A percentile compares a stretch with the other conserved stretches of the same genome.
phyloP scores from a whole-genome alignment of 2,797 vertebrate genomes.

The Coluber constrictor region DNA sequence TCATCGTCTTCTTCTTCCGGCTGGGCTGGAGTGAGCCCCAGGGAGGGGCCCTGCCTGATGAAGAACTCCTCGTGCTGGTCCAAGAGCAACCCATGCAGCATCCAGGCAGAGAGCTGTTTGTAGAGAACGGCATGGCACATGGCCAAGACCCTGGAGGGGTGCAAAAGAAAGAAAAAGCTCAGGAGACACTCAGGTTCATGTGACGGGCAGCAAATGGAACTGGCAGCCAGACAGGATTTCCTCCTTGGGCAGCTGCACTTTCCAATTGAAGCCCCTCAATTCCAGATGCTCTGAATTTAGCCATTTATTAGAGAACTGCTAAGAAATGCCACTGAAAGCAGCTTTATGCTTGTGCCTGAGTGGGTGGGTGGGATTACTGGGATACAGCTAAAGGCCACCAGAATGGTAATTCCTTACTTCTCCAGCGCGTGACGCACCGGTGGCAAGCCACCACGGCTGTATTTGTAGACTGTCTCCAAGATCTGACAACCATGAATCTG shows the following conservation, averaged over 20 bases:
- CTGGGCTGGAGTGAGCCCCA: conserved; percentile 79
- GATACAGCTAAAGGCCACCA: not conserved
- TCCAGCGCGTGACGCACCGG: conserved; percentile 93
- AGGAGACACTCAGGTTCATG: not conserved
- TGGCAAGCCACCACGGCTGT: conserved; percentile 94
- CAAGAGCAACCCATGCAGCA: conserved; percentile 92
- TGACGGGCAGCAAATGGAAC: not conserved
- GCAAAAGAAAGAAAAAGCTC: not conserved
- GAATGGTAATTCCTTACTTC: conserved; percentile 77
- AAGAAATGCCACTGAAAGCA: not conserved
- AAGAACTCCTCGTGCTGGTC: conserved; percentile 98
- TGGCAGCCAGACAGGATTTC: not conserved
- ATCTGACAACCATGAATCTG: conserved; percentile 98
- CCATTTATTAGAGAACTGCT: too few relatives aligned
- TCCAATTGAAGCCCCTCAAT: not conserved
- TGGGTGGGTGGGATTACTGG: not conserved
- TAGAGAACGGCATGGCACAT: conserved; percentile 98
- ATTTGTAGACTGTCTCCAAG: conserved; percentile 92
- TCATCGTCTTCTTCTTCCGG: conserved; percentile 96
- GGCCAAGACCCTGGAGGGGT: conserved; percentile 82
- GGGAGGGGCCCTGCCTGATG: conserved; percentile 91
- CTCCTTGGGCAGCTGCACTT: not conserved
- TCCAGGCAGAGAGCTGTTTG: conserved; percentile 98
- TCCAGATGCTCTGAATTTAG: too few relatives aligned
- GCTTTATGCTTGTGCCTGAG: too few relatives aligned